phyloP scores from a whole-genome alignment of 1,140 invertebrate species.

The Bicyclus anynana region DNA sequence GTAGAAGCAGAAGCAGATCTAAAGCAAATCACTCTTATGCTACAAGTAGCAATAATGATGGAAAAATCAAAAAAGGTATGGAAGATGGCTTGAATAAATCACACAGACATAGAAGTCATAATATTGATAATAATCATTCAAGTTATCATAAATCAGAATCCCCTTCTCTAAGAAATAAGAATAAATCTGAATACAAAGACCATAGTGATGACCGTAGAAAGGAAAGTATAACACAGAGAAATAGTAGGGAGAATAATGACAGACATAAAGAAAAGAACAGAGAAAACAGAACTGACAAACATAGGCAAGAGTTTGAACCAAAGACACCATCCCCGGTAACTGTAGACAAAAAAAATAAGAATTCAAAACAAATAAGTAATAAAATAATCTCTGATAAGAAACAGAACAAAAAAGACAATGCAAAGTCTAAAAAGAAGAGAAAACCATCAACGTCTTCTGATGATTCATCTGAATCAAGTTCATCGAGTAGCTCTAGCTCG shows the following conservation, averaged over 20 bases:
- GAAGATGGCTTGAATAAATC: slow-evolving; percentile 2
- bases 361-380: slow-evolving; percentile 25
- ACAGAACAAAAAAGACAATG: slow-evolving; percentile 19
- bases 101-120: slow-evolving; percentile 4
- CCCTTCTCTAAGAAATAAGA: slow-evolving; percentile 9
- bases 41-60: slow-evolving; percentile 4
- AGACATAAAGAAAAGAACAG: slow-evolving; percentile 3
- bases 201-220: slow-evolving; percentile 3
- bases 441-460: slow-evolving; percentile 56
- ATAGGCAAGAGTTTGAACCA: slow-evolving; percentile 17
- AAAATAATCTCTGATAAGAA: slow-evolving; percentile 23
- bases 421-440: slow-evolving; percentile 39
- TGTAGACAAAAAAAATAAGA: slow-evolving; percentile 26
- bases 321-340: slow-evolving; percentile 37
- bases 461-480: slow-evolving; percentile 50
- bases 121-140: slow-evolving; percentile 5
- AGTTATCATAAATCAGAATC: slow-evolving; percentile 8
- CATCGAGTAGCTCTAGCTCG: slow-evolving; percentile 55
- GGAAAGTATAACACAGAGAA: slow-evolving; percentile 1
- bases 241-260: slow-evolving; percentile 6
- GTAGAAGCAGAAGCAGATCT: slow-evolving; percentile 24
- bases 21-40: slow-evolving; percentile 5
- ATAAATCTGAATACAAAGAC: slow-evolving; percentile 15
- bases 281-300: slow-evolving; percentile 14
- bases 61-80: slow-evolving; percentile 15